Evolutionary conservation across 2,113 vertebrate species (phyloP).

Genomic region (Peucedramus taeniatus): DNA sequence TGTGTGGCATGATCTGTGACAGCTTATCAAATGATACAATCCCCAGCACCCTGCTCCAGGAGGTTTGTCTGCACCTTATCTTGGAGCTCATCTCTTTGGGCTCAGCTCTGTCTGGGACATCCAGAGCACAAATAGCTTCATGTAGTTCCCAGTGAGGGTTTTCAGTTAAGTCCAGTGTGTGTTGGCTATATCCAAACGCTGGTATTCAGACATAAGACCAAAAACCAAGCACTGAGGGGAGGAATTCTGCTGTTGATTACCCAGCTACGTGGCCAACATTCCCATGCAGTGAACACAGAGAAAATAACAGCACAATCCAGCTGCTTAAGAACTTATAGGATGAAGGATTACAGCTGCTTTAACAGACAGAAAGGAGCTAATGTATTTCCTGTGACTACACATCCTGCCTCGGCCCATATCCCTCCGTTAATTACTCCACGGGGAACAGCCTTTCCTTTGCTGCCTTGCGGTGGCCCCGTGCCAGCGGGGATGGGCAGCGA

Average conservation of each 20-base stretch:
- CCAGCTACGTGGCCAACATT: neutral
- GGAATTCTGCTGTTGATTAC: neutral
- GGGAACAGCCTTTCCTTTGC: neutral
- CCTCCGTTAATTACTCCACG: neutral
- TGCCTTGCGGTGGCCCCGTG: fast-evolving
- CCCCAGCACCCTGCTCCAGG: fast-evolving
- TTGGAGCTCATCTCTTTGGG: neutral
- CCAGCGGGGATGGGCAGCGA: neutral
- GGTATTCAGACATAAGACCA: neutral
- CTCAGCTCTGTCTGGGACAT: neutral
- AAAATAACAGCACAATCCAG: neutral
- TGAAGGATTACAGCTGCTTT: neutral
- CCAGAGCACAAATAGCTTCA: too few species aligned
- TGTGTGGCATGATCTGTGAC: neutral
- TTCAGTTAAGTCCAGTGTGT: neutral
- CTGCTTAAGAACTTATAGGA: neutral
- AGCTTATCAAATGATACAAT: neutral
- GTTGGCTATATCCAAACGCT: neutral
- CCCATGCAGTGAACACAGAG: neutral
- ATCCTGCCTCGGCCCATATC: neutral
- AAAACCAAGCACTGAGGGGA: fast-evolving
- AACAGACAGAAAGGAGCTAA: neutral
- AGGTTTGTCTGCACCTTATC: neutral
- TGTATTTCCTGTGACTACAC: neutral
- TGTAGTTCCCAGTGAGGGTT: too few species aligned